A percentile compares a stretch with the other conserved stretches of the same genome.
These are phyloP conservation scores for Cybosia mesomella DNA, from an alignment of 2,888 invertebrate species.

Conservation along the genomic window DNA sequence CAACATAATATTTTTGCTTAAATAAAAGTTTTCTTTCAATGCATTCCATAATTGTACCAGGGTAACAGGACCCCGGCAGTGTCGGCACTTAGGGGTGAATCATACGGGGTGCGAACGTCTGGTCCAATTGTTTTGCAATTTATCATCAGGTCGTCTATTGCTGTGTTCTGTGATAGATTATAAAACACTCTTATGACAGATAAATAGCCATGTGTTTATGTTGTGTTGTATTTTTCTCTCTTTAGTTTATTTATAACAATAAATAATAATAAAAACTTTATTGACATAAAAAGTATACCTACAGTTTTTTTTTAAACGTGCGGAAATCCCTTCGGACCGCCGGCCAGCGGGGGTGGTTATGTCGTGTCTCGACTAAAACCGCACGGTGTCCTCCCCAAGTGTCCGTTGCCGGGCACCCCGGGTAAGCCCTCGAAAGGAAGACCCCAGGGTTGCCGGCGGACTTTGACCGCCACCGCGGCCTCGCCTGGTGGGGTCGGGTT, in stretches of 20 bases:
- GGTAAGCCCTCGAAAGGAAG: too few species aligned
- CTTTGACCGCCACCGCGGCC: too few species aligned
- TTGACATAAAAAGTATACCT: too few species aligned
- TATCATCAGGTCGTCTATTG: slow-evolving; percentile 64
- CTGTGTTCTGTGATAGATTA: slow-evolving; percentile 23
- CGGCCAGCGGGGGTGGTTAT: too few species aligned
- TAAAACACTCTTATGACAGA: slow-evolving; percentile 20
- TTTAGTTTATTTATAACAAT: background rate
- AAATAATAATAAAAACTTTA: too few species aligned
- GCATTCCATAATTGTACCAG: slow-evolving; percentile 27
- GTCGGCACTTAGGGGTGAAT: slow-evolving; percentile 24
- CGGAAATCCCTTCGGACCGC: too few species aligned
- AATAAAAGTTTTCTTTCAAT: background rate
- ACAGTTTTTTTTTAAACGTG: too few species aligned
- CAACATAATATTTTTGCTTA: background rate
- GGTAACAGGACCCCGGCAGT: slow-evolving; percentile 20
- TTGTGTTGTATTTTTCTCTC: slow-evolving; percentile 6
- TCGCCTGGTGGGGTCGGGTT: too few species aligned
- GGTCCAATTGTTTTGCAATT: slow-evolving; percentile 71
- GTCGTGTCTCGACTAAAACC: too few species aligned
- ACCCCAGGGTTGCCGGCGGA: too few species aligned
- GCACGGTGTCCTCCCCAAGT: too few species aligned
- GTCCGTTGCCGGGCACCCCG: too few species aligned
- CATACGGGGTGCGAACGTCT: slow-evolving; percentile 41
- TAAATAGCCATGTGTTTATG: slow-evolving; percentile 8